These are phyloP conservation scores for Oreochromis aureus DNA, from an alignment of 2,113 vertebrate genomes.

Conservation along the genomic window DNA sequence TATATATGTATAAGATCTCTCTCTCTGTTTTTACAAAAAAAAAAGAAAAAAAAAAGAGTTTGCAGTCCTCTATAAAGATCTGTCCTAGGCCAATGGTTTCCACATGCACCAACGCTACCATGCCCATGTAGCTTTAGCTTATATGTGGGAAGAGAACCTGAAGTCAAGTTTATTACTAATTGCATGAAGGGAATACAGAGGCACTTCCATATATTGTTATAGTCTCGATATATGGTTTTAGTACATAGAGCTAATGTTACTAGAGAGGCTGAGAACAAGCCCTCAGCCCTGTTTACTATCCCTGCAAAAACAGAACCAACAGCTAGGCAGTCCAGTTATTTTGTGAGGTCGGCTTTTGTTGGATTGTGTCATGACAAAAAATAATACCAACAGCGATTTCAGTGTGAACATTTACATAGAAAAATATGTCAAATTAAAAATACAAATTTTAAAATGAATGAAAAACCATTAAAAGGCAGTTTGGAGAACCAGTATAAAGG, in stretches of 20 bases:
- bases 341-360: slow-evolving; percentile 65
- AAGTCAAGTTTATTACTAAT: slow-evolving; percentile 68
- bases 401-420: slow-evolving; percentile 57
- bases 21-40: slow-evolving; percentile 61
- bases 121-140: slow-evolving; percentile 61
- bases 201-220: slow-evolving; percentile 73
- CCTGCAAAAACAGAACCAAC: slow-evolving; percentile 69
- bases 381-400: slow-evolving; percentile 42
- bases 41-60: slow-evolving; percentile 29
- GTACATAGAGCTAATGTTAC: slow-evolving; percentile 57
- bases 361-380: slow-evolving; percentile 51
- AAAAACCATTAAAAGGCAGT: slow-evolving; percentile 67
- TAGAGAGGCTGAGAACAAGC: slow-evolving; percentile 38
- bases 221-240: slow-evolving; percentile 59
- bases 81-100: slow-evolving; percentile 55
- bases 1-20: slow-evolving; percentile 70
- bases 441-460: slow-evolving; percentile 56
- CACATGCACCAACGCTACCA: slow-evolving; percentile 43
- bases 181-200: slow-evolving; percentile 75
- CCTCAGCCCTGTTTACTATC: slow-evolving; percentile 55
- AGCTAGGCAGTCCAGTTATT: slow-evolving; percentile 80
- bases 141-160: slow-evolving; percentile 69
- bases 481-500: slow-evolving; percentile 68
- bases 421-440: slow-evolving; percentile 57
- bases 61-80: slow-evolving; percentile 65